Conservation (phyloP, 2,888 invertebrate genomes). For the Tyria jacobaeae region DNA sequence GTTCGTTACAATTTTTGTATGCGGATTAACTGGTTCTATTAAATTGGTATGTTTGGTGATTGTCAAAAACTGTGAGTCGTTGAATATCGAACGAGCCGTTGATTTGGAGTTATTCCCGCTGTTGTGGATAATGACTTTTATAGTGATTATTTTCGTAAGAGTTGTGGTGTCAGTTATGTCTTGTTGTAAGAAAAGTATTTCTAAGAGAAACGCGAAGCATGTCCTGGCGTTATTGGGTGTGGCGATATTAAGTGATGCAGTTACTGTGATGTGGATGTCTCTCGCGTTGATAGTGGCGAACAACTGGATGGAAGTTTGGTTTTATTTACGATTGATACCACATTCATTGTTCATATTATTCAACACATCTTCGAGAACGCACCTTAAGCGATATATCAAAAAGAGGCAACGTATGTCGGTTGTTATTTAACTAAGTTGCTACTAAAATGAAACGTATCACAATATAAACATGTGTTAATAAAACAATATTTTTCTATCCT, state of each 20-base stretch:
- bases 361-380: conserved; percentile 24
- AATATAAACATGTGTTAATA: too few relatives aligned
- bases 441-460: too few relatives aligned
- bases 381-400: conserved; percentile 33
- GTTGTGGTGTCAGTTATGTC: conserved; percentile 30
- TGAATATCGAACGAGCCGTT: not conserved
- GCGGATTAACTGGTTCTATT: conserved; percentile 14
- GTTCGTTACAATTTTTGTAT: conserved; percentile 32
- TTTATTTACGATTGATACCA: conserved; percentile 22
- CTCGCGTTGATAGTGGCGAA: not conserved
- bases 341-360: conserved; percentile 26
- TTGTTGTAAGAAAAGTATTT: conserved; percentile 27
- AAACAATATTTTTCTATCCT: too few relatives aligned
- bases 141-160: conserved; percentile 18
- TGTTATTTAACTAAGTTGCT: conserved; percentile 17
- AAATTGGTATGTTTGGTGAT: conserved; percentile 10
- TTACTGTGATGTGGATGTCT: conserved; percentile 19
- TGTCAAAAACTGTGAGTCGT: not conserved
- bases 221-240: conserved; percentile 33
- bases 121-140: conserved; percentile 21
- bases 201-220: conserved; percentile 24
- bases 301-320: conserved; percentile 15
- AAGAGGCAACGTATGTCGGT: conserved; percentile 27
- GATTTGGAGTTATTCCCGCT: conserved; percentile 7
- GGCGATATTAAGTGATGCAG: conserved; percentile 32